Evolutionary conservation across 1,140 invertebrate species (phyloP).

Genomic region (Euschistus heros): DNA sequence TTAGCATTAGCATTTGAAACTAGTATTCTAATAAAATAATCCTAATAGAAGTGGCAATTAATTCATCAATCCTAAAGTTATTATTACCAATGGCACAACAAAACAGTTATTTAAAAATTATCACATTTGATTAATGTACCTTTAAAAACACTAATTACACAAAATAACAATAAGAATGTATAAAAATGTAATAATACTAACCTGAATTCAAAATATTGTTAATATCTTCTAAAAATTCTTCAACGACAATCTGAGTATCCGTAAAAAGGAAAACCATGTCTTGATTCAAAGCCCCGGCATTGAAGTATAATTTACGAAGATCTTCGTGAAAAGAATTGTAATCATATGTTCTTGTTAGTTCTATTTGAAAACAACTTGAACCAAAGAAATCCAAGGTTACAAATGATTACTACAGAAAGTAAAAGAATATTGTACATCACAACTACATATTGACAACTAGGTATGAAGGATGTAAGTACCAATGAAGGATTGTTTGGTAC

Average conservation of each 20-base stretch:
- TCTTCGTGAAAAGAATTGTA: conserved; percentile 67
- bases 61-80: no score
- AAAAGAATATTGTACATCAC: neutral
- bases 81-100: no score
- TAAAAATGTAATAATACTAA: conserved; percentile 30
- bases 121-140: no score
- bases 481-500: no score
- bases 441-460: neutral
- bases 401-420: neutral
- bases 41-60: no score
- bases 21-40: no score
- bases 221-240: conserved; percentile 86
- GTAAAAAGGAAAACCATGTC: conserved; percentile 79
- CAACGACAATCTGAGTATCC: conserved; percentile 82
- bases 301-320: conserved; percentile 55
- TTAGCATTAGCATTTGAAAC: no score
- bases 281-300: conserved; percentile 57
- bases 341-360: conserved; percentile 72
- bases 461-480: neutral
- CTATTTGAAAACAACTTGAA: conserved; percentile 71
- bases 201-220: conserved; percentile 84
- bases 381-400: conserved; percentile 15
- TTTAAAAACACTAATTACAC: no score
- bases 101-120: no score
- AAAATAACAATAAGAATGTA: neutral